A percentile compares a stretch with the other conserved stretches of the same genome.
Conservation (phyloP, 2,113 vertebrate species). For the Jacana jacana region DNA sequence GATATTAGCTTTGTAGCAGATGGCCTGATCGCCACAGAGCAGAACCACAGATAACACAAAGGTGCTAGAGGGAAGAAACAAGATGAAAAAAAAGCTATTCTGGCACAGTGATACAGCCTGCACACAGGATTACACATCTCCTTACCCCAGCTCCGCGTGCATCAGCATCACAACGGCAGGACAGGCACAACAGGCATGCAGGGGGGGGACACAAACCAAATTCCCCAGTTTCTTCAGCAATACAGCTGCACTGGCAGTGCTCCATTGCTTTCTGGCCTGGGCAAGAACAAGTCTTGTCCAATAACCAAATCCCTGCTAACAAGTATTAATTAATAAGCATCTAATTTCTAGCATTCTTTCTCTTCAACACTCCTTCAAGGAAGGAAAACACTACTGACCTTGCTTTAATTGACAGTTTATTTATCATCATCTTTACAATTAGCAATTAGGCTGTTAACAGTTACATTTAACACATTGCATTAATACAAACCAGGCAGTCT, state of each 20-base stretch:
- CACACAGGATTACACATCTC: neutral
- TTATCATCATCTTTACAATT: neutral
- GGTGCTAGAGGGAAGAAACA: neutral
- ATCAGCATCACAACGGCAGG: neutral
- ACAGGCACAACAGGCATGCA: neutral
- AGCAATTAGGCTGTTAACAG: neutral
- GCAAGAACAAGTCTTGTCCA: neutral
- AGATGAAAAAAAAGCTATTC: neutral
- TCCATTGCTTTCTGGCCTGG: neutral
- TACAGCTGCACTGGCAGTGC: neutral
- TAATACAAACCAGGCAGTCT: neutral
- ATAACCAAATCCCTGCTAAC: neutral
- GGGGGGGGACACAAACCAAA: neutral
- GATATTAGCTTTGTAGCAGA: neutral
- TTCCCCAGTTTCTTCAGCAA: neutral
- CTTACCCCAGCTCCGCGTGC: neutral
- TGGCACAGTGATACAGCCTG: neutral
- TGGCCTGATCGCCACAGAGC: neutral
- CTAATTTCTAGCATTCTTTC: neutral
- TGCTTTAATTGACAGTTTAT: neutral
- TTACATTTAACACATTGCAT: neutral
- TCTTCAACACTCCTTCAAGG: neutral
- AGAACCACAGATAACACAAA: neutral
- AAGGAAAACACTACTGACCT: neutral
- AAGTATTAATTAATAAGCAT: neutral